A percentile compares a stretch with the other conserved stretches of the same genome.
Evolutionary conservation across 1,140 invertebrate genomes (phyloP).

Genomic region (Drosophila burlai): DNA sequence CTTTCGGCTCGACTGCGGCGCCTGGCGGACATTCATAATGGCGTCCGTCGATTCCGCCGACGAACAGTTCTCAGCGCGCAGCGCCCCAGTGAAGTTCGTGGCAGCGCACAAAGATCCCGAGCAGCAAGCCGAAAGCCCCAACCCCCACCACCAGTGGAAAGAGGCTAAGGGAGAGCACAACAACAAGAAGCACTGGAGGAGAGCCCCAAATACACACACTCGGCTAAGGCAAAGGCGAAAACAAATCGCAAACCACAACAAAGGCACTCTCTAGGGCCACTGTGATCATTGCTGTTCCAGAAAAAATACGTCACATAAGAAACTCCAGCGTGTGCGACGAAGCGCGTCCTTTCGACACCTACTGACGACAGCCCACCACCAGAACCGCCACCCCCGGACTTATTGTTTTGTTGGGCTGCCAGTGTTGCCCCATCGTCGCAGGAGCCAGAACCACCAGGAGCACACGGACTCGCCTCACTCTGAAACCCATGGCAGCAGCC

Average conservation of each 20-base stretch:
- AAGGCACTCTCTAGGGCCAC: constrained; percentile 36
- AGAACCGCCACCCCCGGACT: constrained; percentile 9
- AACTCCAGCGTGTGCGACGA: constrained; percentile 49
- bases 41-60: constrained; percentile 58
- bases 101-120: constrained; percentile 56
- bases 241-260: constrained; percentile 46
- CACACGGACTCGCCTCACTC: constrained; percentile 42
- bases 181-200: constrained; percentile 27
- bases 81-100: constrained; percentile 77
- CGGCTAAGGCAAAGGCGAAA: constrained; percentile 17
- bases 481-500: constrained; percentile 80
- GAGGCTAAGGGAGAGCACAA: constrained; percentile 27
- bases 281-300: constrained; percentile 19
- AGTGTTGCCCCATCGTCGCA: constrained; percentile 76
- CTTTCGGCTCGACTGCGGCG: constrained; percentile 51
- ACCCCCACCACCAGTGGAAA: constrained; percentile 15
- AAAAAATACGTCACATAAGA: constrained; percentile 1
- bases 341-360: constrained; percentile 63
- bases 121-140: constrained; percentile 22
- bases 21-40: constrained; percentile 80
- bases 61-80: constrained; percentile 81
- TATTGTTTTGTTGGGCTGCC: constrained; percentile 51
- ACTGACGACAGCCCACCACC: not conserved
- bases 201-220: constrained; percentile 39
- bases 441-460: constrained; percentile 18